These are phyloP conservation scores for Encarsia formosa DNA, from an alignment of 2,888 invertebrate species.

Conservation along the genomic window DNA sequence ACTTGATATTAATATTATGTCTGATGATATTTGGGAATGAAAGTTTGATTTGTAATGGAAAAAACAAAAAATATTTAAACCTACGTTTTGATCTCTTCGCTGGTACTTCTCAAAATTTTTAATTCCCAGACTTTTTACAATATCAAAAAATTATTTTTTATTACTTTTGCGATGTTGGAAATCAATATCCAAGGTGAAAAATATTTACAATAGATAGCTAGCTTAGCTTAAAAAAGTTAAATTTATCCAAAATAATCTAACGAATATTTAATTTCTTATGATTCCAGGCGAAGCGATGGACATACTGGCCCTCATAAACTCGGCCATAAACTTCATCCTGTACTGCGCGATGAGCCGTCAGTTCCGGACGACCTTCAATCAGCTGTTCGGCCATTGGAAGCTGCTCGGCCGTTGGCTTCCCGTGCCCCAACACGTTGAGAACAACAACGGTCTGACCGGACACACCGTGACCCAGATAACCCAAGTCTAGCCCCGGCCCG, in stretches of 20 bases:
- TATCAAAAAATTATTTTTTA: no score
- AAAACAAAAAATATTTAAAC: no score
- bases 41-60: no score
- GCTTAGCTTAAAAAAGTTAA: no score
- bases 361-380: slow-evolving; percentile 76
- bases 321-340: slow-evolving; percentile 88
- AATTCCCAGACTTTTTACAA: no score
- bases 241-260: not conserved
- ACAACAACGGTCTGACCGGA: slow-evolving; percentile 45
- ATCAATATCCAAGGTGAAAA: no score
- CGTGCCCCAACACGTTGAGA: slow-evolving; percentile 39
- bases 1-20: no score
- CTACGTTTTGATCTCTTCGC: no score
- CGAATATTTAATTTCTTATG: not conserved
- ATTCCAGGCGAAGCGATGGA: slow-evolving; percentile 72
- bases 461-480: slow-evolving; percentile 49
- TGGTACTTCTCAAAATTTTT: no score
- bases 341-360: slow-evolving; percentile 93
- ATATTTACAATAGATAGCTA: no score
- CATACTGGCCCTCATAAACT: slow-evolving; percentile 82
- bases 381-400: slow-evolving; percentile 57
- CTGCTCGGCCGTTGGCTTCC: slow-evolving; percentile 41
- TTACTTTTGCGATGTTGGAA: no score
- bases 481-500: slow-evolving; percentile 44
- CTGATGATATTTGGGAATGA: no score